Base-by-base conservation (phyloP, 23 tunicate genomes). In the Pegea sp. region DNA sequence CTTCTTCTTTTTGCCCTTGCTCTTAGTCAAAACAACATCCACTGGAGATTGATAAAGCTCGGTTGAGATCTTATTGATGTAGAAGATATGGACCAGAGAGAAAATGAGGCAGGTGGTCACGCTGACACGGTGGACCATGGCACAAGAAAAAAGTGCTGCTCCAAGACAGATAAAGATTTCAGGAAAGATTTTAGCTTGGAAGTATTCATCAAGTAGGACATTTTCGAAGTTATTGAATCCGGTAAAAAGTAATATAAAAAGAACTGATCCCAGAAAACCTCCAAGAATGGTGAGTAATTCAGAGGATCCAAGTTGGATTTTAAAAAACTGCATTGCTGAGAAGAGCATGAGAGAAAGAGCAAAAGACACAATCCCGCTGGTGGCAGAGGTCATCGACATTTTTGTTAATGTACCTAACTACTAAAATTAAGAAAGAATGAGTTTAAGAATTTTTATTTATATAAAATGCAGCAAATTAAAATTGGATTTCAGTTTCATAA, bases 161-260 rank as follows among this genome's bases (percentile, higher is more conserved):
- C 33, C 72, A 22, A 84, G 67, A 46, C 84, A 84, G 7, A 56
- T 59, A 57, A 84, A 24, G 23, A 84, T 68, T 50, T 84, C 95
- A 4, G 95, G 95, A 29, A 84, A 60, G 52, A 84, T 42, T 34
- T 84, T 84, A 18, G 95, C 95, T 73, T 84, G 95, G 38, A 84
- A 84, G 28, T 48, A 65, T 43, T 84, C 95, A 56, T 77, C 95
- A 22, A 84, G 63, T 46, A 74, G 64, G 2, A 63, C 68, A 52
- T 34, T 68, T 62, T 84, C 95, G 28, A 84, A 34, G 33, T 84
- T 84, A 42, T 59, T 84, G 18, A 74, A 30, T 25, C 65, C 84
- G 4, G 95, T 84, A 4, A 84, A 57, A 1, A 67, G 27, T 23
- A 70, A 53, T n/a, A 67, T 34, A 55, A 84, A 84, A 23, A 84